Percentiles rank a stretch among this genome's conserved stretches.
Conservation (phyloP, 2,113 vertebrate species). For the Pterocles burchelli region DNA sequence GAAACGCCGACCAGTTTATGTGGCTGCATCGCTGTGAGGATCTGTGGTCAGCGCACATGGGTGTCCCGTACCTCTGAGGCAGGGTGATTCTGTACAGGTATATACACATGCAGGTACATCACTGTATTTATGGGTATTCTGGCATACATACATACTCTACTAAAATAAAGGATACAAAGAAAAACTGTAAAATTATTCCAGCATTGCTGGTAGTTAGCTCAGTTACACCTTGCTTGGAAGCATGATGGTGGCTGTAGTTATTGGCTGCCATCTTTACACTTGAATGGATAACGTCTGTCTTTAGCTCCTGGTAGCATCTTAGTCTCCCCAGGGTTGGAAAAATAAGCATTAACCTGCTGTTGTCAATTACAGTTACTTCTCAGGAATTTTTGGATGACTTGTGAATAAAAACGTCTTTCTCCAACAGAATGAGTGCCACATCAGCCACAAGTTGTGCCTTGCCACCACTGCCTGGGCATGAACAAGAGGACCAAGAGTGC, state of each 20-base stretch:
- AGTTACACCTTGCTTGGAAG: neutral
- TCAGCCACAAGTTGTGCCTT: neutral
- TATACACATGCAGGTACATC: accelerated
- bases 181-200: neutral
- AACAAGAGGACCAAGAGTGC: slow-evolving; percentile 41
- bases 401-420: neutral
- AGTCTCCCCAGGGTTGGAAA: neutral
- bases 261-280: neutral
- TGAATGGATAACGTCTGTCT: neutral
- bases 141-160: neutral
- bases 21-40: neutral
- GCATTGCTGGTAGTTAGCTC: neutral
- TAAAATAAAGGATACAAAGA: neutral
- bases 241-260: neutral
- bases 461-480: accelerated
- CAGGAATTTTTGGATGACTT: neutral
- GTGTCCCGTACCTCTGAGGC: neutral
- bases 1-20: neutral
- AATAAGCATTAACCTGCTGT: neutral
- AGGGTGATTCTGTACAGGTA: neutral
- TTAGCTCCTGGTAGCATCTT: neutral
- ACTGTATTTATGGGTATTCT: neutral
- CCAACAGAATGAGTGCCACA: slow-evolving; percentile 41
- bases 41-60: accelerated
- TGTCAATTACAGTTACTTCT: neutral